phyloP scores from a whole-genome alignment of 2,888 invertebrate genomes.

The Heliconius charithonia region DNA sequence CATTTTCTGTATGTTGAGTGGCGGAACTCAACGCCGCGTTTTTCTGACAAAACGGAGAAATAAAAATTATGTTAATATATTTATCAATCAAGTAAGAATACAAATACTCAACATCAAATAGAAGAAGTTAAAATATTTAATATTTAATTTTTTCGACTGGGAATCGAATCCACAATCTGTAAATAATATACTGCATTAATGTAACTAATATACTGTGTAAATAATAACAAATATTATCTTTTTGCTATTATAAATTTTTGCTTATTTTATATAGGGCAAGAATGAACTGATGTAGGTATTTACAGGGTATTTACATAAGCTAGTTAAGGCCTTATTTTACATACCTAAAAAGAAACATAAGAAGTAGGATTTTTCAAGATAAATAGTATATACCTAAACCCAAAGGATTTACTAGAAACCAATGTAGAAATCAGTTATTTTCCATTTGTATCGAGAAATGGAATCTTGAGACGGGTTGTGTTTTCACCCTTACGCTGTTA shows the following conservation, averaged over 20 bases:
- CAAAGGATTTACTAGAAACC: slow-evolving; percentile 6
- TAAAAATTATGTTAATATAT: too few species aligned
- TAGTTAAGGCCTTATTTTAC: neutral
- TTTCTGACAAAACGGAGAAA: too few species aligned
- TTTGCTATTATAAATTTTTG: neutral
- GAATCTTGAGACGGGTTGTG: neutral
- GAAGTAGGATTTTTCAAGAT: neutral
- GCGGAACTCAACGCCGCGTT: too few species aligned
- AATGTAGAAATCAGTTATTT: slow-evolving; percentile 9
- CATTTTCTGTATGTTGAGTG: too few species aligned
- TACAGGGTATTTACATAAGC: neutral
- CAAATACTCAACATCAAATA: too few species aligned
- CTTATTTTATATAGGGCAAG: neutral
- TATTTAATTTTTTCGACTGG: too few species aligned
- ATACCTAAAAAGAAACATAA: neutral
- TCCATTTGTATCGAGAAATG: neutral
- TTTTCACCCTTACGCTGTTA: neutral
- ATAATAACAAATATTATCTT: neutral
- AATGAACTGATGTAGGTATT: neutral
- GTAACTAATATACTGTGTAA: neutral
- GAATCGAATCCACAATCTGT: too few species aligned
- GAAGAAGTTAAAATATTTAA: too few species aligned
- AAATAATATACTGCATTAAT: too few species aligned
- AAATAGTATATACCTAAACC: neutral
- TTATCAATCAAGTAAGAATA: too few species aligned